Evolutionary conservation across 2,797 vertebrate genomes (phyloP).

Genomic region (Sitta carolinensis): DNA sequence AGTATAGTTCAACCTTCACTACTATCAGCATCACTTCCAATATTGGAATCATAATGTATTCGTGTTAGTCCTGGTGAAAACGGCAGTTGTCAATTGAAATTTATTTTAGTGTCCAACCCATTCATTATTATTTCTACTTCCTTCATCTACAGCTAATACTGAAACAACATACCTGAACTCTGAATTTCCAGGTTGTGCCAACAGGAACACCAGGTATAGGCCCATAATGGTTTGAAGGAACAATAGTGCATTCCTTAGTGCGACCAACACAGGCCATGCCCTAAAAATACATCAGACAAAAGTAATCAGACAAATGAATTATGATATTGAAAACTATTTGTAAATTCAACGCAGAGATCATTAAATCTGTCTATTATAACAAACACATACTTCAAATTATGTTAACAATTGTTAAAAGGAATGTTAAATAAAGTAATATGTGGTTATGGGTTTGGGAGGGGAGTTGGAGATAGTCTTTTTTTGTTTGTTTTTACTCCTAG

Average conservation of each 20-base stretch:
- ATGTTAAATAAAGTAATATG: background rate
- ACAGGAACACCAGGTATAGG: conserved; percentile 95
- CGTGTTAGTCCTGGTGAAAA: background rate
- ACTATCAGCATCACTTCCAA: background rate
- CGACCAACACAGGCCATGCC: conserved; percentile 99
- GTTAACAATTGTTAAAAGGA: background rate
- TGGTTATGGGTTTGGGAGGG: background rate
- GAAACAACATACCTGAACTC: conserved; percentile 88
- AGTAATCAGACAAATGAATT: background rate
- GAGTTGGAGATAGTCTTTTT: background rate
- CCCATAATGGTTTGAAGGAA: conserved; percentile 97
- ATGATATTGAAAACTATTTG: background rate
- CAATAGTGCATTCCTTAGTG: conserved; percentile 97
- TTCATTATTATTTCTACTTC: background rate
- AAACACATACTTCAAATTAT: background rate
- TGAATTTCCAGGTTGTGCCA: conserved; percentile 96
- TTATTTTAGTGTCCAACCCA: background rate
- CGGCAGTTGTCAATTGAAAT: background rate
- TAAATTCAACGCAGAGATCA: background rate
- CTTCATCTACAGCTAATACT: conserved; percentile 6
- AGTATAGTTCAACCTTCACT: background rate
- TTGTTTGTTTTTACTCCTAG: background rate
- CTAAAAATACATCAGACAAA: conserved; percentile 70
- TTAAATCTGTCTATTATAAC: background rate
- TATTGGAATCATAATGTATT: background rate